Evolutionary conservation across 2,113 vertebrate genomes (phyloP).

Genomic region (Microcebus griseorufus): DNA sequence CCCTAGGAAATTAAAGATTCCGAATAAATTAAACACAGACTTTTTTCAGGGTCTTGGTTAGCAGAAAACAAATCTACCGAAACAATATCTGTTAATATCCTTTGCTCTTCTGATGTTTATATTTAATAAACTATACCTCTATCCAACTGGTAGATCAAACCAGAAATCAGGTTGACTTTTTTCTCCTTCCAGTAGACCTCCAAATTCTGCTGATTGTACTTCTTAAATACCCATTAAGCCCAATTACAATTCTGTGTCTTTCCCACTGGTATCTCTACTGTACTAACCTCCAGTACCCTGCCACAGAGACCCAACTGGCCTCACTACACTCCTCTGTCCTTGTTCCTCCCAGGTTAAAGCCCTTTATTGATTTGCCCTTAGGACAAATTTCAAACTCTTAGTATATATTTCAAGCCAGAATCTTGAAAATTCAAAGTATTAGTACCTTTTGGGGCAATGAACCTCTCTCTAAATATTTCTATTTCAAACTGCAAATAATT

Average conservation of each 20-base stretch:
- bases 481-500: neutral
- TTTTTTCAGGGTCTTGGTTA: neutral
- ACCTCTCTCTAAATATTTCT: neutral
- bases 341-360: neutral
- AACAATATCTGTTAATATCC: neutral
- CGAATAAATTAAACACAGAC: neutral
- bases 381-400: neutral
- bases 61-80: neutral
- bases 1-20: neutral
- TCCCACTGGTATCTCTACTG: neutral
- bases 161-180: neutral
- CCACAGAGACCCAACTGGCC: no score
- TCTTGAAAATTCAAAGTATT: slow-evolving; percentile 1
- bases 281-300: neutral
- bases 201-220: neutral
- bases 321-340: neutral
- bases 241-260: neutral
- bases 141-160: neutral
- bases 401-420: neutral
- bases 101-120: neutral
- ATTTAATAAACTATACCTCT: neutral
- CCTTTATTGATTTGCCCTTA: neutral
- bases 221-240: neutral
- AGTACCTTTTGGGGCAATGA: neutral
- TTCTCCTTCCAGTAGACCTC: neutral